phyloP scores from a whole-genome alignment of 2,888 invertebrate species.

The Eulithis testata region DNA sequence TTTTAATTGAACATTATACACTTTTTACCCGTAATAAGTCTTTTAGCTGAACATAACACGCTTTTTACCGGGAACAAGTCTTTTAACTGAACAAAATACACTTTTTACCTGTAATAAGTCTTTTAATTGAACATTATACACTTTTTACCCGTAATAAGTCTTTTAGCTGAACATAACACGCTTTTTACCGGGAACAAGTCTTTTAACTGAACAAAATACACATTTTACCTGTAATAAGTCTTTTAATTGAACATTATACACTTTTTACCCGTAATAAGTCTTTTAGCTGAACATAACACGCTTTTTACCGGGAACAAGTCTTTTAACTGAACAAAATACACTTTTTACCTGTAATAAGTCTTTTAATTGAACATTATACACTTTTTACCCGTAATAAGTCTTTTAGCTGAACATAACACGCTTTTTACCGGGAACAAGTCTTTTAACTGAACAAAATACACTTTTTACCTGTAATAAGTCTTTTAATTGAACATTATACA shows the following conservation, averaged over 20 bases:
- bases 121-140: constrained; percentile 1
- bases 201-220: too few relatives aligned
- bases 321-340: constrained; percentile 1
- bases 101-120: too few relatives aligned
- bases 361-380: too few relatives aligned
- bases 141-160: constrained; percentile 22
- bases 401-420: constrained; percentile 2
- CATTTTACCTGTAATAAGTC: too few relatives aligned
- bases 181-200: constrained; percentile 23
- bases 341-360: constrained; percentile 22
- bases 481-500: constrained; percentile 1
- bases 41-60: constrained; percentile 2
- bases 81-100: too few relatives aligned
- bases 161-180: constrained; percentile 7
- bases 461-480: too few relatives aligned
- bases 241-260: constrained; percentile 1
- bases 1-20: too few relatives aligned
- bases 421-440: constrained; percentile 23
- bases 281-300: too few relatives aligned
- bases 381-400: too few relatives aligned
- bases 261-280: constrained; percentile 22
- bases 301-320: too few relatives aligned
- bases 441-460: too few relatives aligned
- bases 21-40: too few relatives aligned
- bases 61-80: constrained; percentile 23